Base-by-base conservation (phyloP, 2,888 invertebrate species). In the Pristionchus exspectatus region DNA sequence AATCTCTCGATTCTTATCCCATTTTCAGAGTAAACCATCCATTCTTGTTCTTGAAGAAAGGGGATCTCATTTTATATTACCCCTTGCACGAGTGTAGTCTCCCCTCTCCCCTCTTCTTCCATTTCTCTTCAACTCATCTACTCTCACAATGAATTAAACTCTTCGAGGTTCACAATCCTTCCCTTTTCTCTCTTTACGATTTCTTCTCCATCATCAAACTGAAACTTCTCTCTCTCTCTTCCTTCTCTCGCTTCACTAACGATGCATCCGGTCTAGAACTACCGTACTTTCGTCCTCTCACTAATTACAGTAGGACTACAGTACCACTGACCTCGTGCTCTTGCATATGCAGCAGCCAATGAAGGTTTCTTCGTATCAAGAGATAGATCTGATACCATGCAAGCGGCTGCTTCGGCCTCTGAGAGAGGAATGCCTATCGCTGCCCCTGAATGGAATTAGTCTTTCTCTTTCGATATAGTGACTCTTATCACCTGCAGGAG, bases 341-440 rank as follows among this genome's bases (percentile, higher is more conserved):
- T 96, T 0, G 98, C 98, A 96, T 99, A 99, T 0, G 99, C 98
- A 27, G 96, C 96, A 0, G 98, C 98, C 21, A 98, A 95, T 0
- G 98, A 91, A 14, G 93, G 92, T 81, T 91, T 92, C 86, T 91
- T 91, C 12, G 90, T 92, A 7, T 97, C 94, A 66, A 94, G 96
- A 0, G 96, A 95, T 81, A 98, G 95, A 95, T 98, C 98, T 86
- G 97, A 97, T 7, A 98, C 98, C 97, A 98, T 98, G 95, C 98
- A 98, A 0, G 98, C 96, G 94, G 97, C 97, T 0, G 98, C 97
- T 96, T 98, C 96, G 63, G 97, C 97, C 9, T 96, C 95, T 90
- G 96, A 96, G 59, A 99, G 96, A 0, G 98, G 97, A 59, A 97
- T 96, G 0, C 97, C 98, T 2, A 99, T 97, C 88, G 98, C 98